Base-by-base conservation (phyloP, 2,888 invertebrate species). In the Strigamia maritima region DNA sequence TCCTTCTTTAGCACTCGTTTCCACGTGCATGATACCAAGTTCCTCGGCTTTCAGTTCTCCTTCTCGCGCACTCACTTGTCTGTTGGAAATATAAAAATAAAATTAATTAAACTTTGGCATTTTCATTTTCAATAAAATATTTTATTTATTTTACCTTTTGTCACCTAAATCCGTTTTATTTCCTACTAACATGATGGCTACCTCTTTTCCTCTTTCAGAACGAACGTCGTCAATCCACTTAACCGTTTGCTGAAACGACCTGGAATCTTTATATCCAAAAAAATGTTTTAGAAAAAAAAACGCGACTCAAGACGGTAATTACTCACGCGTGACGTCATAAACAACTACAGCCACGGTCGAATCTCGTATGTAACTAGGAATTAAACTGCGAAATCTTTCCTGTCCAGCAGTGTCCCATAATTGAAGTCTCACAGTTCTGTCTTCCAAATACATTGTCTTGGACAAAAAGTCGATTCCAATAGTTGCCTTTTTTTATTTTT, bases 381-480 rank as follows among this genome's bases (percentile, higher is more conserved):
- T 98, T 85, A 98, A 90, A 81, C 97, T 97, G 83, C 98, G 91
- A 90, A 98, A 98, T 82, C 98, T 89, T 88, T 98, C 98, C 87
- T 98, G 89, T 7, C 89, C 89, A 6, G 98, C 98, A 24, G 96
- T 96, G 87, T 98, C 98, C 98, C 98, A 98, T 82, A 98, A 88
- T 87, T 98, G 98, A 84, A 98, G 90, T 85, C 98, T 90, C 82
- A 98, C 90, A 81, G 98, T 99, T 88, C 98, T 92, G 88, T 99
- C 98, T 89, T 99, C 98, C 85, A 99, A 90, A 89, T 99, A 99
- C 98, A 99, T 98, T 22, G 98, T 99, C 90, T 99, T 99, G 83
- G 98, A 98, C 86, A 99, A 90, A 89, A 99, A 99, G 89, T 99
- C 99, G 88, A 99, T 99, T 84, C 98, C 99, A 88, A 99, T 99